Evolutionary conservation across 2,797 vertebrate genomes (phyloP).

Genomic region (Halcyon badia): DNA sequence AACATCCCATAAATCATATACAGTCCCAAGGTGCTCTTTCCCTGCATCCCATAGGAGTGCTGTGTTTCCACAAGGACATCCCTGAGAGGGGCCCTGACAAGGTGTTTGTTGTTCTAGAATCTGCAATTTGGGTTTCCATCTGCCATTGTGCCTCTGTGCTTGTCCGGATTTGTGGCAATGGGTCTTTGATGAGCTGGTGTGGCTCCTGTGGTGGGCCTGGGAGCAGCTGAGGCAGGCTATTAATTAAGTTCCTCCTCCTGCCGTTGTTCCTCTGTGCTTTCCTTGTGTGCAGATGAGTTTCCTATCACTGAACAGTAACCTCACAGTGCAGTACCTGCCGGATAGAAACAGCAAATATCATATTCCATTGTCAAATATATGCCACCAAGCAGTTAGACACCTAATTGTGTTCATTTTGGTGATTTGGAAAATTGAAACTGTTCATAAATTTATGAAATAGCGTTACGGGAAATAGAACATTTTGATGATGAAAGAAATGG

Average conservation of each 20-base stretch:
- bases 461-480: background rate
- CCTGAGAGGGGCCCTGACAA: background rate
- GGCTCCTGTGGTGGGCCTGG: background rate
- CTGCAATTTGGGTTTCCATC: background rate
- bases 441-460: background rate
- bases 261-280: background rate
- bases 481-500: background rate
- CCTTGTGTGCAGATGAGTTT: background rate
- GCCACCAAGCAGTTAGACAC: background rate
- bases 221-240: background rate
- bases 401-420: background rate
- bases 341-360: background rate
- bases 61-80: background rate
- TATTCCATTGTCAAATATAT: background rate
- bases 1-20: background rate
- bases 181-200: background rate
- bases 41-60: background rate
- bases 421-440: background rate
- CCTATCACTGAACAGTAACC: background rate
- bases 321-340: background rate
- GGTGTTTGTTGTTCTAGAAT: background rate
- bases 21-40: background rate
- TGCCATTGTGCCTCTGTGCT: background rate
- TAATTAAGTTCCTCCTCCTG: background rate
- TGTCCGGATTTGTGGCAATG: background rate